Conservation (phyloP, 2,113 vertebrate species). For the Otocyon megalotis region DNA sequence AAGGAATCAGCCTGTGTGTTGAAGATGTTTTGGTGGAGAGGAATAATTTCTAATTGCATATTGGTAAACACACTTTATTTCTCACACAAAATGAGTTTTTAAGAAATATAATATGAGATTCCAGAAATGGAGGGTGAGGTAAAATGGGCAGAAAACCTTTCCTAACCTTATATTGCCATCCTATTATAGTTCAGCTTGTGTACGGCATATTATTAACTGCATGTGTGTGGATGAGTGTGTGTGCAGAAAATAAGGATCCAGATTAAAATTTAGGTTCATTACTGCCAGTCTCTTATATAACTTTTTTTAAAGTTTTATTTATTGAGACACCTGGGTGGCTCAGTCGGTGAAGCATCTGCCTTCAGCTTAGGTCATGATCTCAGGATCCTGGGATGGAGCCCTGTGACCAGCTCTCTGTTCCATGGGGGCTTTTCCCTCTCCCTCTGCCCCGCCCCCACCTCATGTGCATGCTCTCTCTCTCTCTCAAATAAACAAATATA, state of each 20-base stretch:
- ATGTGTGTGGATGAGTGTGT: not conserved
- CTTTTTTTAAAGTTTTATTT: not conserved
- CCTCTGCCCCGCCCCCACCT: no score
- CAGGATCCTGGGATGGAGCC: not conserved
- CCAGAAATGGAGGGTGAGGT: slow-evolving; percentile 47
- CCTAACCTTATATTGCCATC: not conserved
- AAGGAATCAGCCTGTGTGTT: slow-evolving; percentile 48
- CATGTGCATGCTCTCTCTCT: no score
- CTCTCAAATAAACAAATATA: no score
- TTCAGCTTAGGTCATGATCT: not conserved
- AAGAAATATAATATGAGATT: slow-evolving; percentile 20
- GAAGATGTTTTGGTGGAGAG: slow-evolving; percentile 72
- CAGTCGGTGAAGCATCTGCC: not conserved
- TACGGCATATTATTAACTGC: not conserved
- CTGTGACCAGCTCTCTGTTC: not conserved
- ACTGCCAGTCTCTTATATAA: not conserved
- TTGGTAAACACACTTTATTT: slow-evolving; percentile 83
- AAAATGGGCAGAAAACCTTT: slow-evolving; percentile 59
- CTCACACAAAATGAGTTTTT: slow-evolving; percentile 62
- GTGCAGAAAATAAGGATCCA: slow-evolving; percentile 28
- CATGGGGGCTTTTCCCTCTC: no score
- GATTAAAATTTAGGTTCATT: not conserved
- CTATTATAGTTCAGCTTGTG: slow-evolving; percentile 44
- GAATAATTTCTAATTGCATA: slow-evolving; percentile 79
- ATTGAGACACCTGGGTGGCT: not conserved